Base-by-base conservation (phyloP, 2,888 invertebrate genomes). In the Rutpela maculata region DNA sequence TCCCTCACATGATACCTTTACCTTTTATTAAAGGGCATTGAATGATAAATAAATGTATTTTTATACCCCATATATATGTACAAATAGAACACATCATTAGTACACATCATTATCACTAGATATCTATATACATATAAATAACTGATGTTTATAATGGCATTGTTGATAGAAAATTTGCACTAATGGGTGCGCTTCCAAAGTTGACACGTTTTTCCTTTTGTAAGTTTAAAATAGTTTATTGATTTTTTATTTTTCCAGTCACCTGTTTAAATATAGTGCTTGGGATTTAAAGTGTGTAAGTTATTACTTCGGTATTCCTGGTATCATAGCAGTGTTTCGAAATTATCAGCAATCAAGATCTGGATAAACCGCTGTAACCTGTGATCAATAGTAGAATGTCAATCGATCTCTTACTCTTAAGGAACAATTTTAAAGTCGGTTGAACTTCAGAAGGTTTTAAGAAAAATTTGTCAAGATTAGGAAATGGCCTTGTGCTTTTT, bases 1-100 rank as follows among this genome's bases (percentile, higher is more conserved):
- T 89, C 66, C 88, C 89, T 12, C 88, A 88, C 62, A 88, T 89
- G 79, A 84, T 89, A 78, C 88, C 88, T 18, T 80, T 89, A 71
- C 89, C 89, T 22, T 89, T 88, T 79, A 83, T 88, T 63, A 85
- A 86, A 74, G 85, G 85, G 22, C 84, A 87, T 74, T 88, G 80
- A 81, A 60, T 26, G 55, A 43, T 43, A 56, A 50, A 56, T 66
- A 6, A 26, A 65, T 55, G 22, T 76, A 76, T 72, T 76, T 78
- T 75, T 65, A n/a, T 76, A 76, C 72, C 55, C 57, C 35, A 75
- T 69, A 68, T 76, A 66, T 78, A 77, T 79, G 78, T 79, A 78
- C 62, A 70, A 73, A 79, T 79, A 79, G 76, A 62, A 68, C 65
- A 15, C 2, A n/a, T 12, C 12, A 43, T 2, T 12, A 26, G 22